phyloP scores from a whole-genome alignment of 2,888 invertebrate species.

The Acleris emargana region DNA sequence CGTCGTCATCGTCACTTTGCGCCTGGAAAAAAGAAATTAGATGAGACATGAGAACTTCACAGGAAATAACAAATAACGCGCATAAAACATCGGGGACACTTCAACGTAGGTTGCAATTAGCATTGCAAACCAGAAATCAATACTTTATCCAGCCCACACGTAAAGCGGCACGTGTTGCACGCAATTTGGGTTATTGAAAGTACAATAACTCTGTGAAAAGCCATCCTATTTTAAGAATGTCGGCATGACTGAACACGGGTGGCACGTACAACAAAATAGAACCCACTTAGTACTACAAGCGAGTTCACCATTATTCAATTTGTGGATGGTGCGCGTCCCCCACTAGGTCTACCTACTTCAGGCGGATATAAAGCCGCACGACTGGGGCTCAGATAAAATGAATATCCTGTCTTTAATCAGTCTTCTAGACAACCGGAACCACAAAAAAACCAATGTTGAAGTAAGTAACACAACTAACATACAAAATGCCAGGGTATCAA shows the following conservation, averaged over 20 bases:
- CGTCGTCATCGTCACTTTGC: slow-evolving; percentile 99
- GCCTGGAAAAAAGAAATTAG: slow-evolving; percentile 85
- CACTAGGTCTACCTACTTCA: slow-evolving; percentile 52
- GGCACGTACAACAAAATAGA: slow-evolving; percentile 71
- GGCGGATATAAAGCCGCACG: slow-evolving; percentile 45
- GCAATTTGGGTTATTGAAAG: slow-evolving; percentile 20
- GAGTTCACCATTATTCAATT: slow-evolving; percentile 76
- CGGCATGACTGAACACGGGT: slow-evolving; percentile 40
- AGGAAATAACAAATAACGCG: too few relatives aligned
- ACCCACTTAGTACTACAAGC: slow-evolving; percentile 70
- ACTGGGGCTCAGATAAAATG: slow-evolving; percentile 38
- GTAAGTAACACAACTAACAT: background rate
- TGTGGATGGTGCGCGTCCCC: slow-evolving; percentile 57
- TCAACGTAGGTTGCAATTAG: background rate
- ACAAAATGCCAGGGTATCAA: background rate
- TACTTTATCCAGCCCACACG: slow-evolving; percentile 14
- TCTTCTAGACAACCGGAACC: slow-evolving; percentile 1
- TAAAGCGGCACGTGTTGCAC: slow-evolving; percentile 12
- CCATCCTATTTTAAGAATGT: slow-evolving; percentile 36
- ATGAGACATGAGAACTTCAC: too few relatives aligned
- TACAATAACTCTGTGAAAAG: slow-evolving; percentile 22
- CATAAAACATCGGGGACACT: background rate
- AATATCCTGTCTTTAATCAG: slow-evolving; percentile 30
- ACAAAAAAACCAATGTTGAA: slow-evolving; percentile 9
- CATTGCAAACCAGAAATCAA: slow-evolving; percentile 22